Conservation (phyloP, 2,113 vertebrate genomes). For the Lichenostomus cassidix region DNA sequence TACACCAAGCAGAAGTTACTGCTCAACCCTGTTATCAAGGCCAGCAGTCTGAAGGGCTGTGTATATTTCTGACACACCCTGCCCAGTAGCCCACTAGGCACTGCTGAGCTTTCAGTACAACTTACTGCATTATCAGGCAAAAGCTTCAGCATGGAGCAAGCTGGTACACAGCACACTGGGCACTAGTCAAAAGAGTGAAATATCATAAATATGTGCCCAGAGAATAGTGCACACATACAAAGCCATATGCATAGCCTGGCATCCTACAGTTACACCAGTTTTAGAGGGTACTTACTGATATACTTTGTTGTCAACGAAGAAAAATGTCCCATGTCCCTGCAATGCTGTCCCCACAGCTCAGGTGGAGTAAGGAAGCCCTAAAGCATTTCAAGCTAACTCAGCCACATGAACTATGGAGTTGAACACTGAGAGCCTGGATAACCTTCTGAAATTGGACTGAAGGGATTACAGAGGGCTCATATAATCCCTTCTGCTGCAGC, state of each 20-base stretch:
- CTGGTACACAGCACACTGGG: not conserved
- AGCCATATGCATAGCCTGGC: rapidly evolving
- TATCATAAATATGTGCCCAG: not conserved
- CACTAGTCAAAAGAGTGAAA: not conserved
- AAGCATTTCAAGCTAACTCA: not conserved
- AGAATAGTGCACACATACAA: not conserved
- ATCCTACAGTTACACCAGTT: not conserved
- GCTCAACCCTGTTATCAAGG: not conserved
- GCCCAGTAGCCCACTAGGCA: not conserved
- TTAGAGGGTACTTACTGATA: not conserved
- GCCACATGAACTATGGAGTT: not conserved
- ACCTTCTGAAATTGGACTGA: not conserved
- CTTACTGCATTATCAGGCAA: not conserved
- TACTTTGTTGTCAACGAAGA: not conserved
- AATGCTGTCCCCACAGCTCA: not conserved
- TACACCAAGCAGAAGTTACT: not conserved
- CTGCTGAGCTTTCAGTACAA: not conserved
- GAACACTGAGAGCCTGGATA: not conserved
- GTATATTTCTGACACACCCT: not conserved
- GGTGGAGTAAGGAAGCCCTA: not conserved
- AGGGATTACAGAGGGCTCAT: not conserved
- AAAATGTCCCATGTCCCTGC: not conserved
- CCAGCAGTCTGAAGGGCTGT: not conserved
- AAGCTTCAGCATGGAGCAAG: not conserved
- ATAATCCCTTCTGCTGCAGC: not conserved